Evolutionary conservation across 2,797 vertebrate genomes (phyloP), one percentile per base, ranked within the genome.

Genomic region (Cyclopterus lumpus): DNA sequence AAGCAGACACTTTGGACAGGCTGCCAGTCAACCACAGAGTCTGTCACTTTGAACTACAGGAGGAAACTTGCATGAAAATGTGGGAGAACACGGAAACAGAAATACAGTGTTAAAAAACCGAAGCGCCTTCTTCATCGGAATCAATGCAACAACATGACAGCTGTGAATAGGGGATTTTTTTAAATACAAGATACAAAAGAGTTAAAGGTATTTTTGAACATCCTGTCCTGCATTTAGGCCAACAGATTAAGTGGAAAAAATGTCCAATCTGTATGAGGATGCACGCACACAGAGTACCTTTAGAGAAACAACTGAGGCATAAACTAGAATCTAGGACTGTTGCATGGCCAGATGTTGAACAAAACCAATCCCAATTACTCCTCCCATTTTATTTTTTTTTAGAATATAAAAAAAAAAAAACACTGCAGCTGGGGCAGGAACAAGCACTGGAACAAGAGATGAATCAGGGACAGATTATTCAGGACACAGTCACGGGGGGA

Each of bases 391-490:
- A 34, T 53, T n/a, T 11, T 9, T 10, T n/a, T 59, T 38, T 71
- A 40, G 60, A 10, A 44, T 38, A 24, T 2, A 60, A 67, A 61
- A 46, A 32, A 24, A 12, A 28, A 59, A 22, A 18, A 16, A 36
- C 30, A 30, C 9, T 12, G 26, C 73, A 74, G 70, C 65, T 28
- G 46, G 63, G 46, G 57, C 71, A 81, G 81, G 81, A 89, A 90
- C 85, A 90, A 84, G 83, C 80, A 46, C 60, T 24, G 80, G 82
- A 86, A 91, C 89, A 91, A 81, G 83, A 84, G 86, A 79, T 80
- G 81, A 87, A 91, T 88, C 83, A 84, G 82, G 87, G 80, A 82
- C 79, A 88, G 80, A 91, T 89, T 91, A 92, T 91, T 86, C 88
- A 82, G 89, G 82, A 90, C 85, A 87, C 79, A 75, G 76, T 75